These are phyloP conservation scores for Epinotia ramella DNA, from an alignment of 2,888 invertebrate species.

Conservation along the genomic window DNA sequence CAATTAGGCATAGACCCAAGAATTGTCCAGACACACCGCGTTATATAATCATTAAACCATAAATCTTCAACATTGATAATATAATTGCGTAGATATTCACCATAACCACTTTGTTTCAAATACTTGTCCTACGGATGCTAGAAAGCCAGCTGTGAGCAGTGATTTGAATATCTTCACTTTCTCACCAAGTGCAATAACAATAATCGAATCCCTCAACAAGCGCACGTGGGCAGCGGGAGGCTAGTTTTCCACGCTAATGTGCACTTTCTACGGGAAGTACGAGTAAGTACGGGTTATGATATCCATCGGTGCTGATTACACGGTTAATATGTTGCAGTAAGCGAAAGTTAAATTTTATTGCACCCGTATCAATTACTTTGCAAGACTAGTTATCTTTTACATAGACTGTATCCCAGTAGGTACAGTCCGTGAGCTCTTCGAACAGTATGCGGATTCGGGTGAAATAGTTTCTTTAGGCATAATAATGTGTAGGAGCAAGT, in stretches of 20 bases:
- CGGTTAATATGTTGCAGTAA: conserved; percentile 33
- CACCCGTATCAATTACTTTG: conserved; percentile 32
- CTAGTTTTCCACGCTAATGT: conserved; percentile 53
- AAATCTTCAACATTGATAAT: too few relatives aligned
- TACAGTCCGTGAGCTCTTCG: too few relatives aligned
- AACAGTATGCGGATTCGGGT: too few relatives aligned
- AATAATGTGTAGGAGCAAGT: too few relatives aligned
- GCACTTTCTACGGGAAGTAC: conserved; percentile 62
- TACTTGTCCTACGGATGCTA: background rate
- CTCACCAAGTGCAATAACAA: conserved; percentile 21
- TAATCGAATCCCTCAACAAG: conserved; percentile 25
- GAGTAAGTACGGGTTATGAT: conserved; percentile 47
- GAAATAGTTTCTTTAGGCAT: too few relatives aligned
- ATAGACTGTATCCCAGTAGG: background rate
- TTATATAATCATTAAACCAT: too few relatives aligned
- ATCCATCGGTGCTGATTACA: conserved; percentile 40
- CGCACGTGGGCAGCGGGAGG: conserved; percentile 14
- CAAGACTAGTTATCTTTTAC: conserved; percentile 1
- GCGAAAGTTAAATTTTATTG: conserved; percentile 44
- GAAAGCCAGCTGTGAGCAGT: background rate
- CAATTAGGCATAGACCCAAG: too few relatives aligned
- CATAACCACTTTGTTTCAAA: background rate
- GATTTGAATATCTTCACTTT: conserved; percentile 16
- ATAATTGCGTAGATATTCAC: background rate
- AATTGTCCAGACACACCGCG: background rate